Base-by-base conservation (phyloP, 2,888 invertebrate genomes). In the Eueremaeus valkanovi region DNA sequence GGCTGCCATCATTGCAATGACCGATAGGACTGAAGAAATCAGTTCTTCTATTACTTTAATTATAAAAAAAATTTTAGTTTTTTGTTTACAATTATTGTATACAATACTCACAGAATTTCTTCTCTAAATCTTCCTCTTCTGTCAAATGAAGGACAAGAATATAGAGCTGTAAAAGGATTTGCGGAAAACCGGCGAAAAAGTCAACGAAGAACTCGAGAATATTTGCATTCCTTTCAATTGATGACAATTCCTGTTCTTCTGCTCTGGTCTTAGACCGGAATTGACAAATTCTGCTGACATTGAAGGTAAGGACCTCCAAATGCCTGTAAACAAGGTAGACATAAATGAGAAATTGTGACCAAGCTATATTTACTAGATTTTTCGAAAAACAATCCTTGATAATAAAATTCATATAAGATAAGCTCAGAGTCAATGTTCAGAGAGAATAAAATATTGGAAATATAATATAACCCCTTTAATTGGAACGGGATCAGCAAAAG, bases 171-270 rank as follows among this genome's bases (percentile, higher is more conserved):
- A 80, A 61, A 16, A 79, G 29, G 3, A 80, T 33, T 66, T 78
- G 79, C n/a, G 77, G 73, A 36, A 80, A 77, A 0, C 80, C 80
- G 11, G 80, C 78, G 58, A 79, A 80, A 58, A 80, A 80, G 36
- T 80, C 79, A 66, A 79, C 78, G 51, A 80, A 80, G 68, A 80
- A 79, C 55, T 79, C 79, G 5, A 80, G 61, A 11, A 78, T 76
- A 13, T 77, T 75, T 11, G 80, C 79, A 31, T 76, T 75, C 29
- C 78, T 73, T 58, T 78, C 76, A 21, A 80, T 16, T 1, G 27
- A 24, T 5, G 75, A 70, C 29, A 78, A 72, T 29, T 80, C 77
- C 31, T 78, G 74, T 49, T 68, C 45, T 68, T 80, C 80, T 3
- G 77, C 73, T 29, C 63, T 13, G 18, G 75, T 76, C 9, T 78